These are phyloP conservation scores for Eugnorisma glareosa DNA, from an alignment of 2,888 invertebrate species.

Conservation along the genomic window DNA sequence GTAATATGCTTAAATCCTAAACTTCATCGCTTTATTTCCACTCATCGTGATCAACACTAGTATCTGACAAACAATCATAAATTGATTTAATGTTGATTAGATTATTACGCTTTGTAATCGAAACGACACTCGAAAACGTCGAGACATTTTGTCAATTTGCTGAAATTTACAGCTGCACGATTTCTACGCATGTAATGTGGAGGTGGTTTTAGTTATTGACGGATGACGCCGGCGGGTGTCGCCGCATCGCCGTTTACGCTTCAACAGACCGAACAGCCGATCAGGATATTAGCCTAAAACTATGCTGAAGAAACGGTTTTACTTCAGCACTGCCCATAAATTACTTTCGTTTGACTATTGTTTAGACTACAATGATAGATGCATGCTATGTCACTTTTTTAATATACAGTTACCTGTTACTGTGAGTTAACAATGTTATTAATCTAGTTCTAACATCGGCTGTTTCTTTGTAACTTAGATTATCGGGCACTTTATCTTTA, in stretches of 20 bases:
- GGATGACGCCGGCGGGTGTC: slow-evolving; percentile 60
- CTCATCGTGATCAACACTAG: slow-evolving; percentile 13
- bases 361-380: slow-evolving; percentile 56
- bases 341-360: slow-evolving; percentile 64
- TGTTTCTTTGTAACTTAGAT: slow-evolving; percentile 55
- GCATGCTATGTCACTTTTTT: slow-evolving; percentile 38
- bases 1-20: slow-evolving; percentile 24
- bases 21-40: slow-evolving; percentile 32
- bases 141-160: slow-evolving; percentile 10
- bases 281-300: slow-evolving; percentile 54
- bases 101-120: slow-evolving; percentile 16
- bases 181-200: slow-evolving; percentile 38
- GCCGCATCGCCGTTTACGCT: slow-evolving; percentile 59
- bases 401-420: slow-evolving; percentile 35
- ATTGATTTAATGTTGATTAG: slow-evolving; percentile 3
- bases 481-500: slow-evolving; percentile 60
- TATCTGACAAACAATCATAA: slow-evolving; percentile 9
- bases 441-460: slow-evolving; percentile 59
- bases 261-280: slow-evolving; percentile 59
- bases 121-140: slow-evolving; percentile 22
- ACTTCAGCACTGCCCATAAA: slow-evolving; percentile 43
- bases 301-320: slow-evolving; percentile 37
- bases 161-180: slow-evolving; percentile 10
- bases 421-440: slow-evolving; percentile 56
- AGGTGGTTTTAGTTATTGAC: slow-evolving; percentile 61